Percentiles rank a stretch among this genome's conserved stretches.
phyloP scores from a whole-genome alignment of 2,888 invertebrate species.

The Amorpha juglandis region DNA sequence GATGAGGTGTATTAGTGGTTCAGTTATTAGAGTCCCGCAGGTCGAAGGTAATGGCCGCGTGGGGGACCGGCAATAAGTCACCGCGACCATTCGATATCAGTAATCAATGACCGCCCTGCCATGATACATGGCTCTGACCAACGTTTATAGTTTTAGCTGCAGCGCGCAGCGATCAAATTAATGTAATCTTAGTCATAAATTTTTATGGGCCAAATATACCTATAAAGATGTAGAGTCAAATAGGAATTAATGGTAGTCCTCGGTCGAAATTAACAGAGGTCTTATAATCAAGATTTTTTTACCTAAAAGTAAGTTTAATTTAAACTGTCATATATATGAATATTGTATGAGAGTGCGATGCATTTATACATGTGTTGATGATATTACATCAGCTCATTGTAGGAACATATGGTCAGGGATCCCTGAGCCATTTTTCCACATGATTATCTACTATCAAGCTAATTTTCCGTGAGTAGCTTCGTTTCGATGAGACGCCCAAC shows the following conservation, averaged over 20 bases:
- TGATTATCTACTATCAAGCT: no score
- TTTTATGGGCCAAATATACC: slow-evolving; percentile 54
- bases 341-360: no score
- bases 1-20: slow-evolving; percentile 71
- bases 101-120: slow-evolving; percentile 80
- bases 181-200: slow-evolving; percentile 66
- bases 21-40: slow-evolving; percentile 46
- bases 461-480: no score
- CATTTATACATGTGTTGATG: no score
- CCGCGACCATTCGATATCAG: slow-evolving; percentile 70
- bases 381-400: no score
- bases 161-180: slow-evolving; percentile 68
- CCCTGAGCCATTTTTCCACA: no score
- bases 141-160: slow-evolving; percentile 79
- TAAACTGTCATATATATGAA: no score
- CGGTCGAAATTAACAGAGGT: no score
- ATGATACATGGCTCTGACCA: slow-evolving; percentile 80
- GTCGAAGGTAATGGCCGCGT: slow-evolving; percentile 64
- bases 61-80: slow-evolving; percentile 79
- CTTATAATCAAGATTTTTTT: no score
- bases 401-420: no score
- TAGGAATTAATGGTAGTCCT: not conserved
- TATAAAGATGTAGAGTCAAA: not conserved
- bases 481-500: no score
- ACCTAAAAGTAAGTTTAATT: no score